These are phyloP conservation scores for Molothrus ater DNA, from an alignment of 2,797 vertebrate genomes.

Conservation along the genomic window DNA sequence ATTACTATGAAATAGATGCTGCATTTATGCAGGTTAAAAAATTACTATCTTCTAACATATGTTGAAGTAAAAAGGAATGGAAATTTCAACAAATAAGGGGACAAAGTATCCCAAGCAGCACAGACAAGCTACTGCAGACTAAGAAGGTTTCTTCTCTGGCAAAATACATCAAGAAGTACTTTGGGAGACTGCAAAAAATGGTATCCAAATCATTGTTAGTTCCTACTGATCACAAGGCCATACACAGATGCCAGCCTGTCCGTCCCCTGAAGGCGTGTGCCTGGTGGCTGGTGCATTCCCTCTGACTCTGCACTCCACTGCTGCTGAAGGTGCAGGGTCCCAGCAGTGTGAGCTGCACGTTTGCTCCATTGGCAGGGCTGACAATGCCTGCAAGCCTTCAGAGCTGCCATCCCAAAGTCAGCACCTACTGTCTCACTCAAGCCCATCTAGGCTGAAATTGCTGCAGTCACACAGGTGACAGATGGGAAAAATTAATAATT, in stretches of 20 bases:
- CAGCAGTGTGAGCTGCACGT: background rate
- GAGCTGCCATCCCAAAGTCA: background rate
- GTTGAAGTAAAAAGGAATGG: background rate
- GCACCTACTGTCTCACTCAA: background rate
- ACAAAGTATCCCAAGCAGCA: background rate
- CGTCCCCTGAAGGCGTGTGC: background rate
- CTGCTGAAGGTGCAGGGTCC: background rate
- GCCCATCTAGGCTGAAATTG: background rate
- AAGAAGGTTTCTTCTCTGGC: background rate
- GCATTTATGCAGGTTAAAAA: background rate
- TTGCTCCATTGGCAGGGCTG: accelerated
- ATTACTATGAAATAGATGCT: background rate
- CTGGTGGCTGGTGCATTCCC: background rate
- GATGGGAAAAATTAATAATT: background rate
- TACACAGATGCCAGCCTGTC: background rate
- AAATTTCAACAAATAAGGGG: background rate
- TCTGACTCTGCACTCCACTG: background rate
- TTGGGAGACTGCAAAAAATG: background rate
- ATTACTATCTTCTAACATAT: background rate
- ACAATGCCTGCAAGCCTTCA: background rate
- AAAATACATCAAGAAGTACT: background rate
- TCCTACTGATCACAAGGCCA: background rate
- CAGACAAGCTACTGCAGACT: background rate
- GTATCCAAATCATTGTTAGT: background rate
- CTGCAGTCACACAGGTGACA: background rate